Base-by-base conservation (phyloP, 2,113 vertebrate genomes). In the Leucopsar rothschildi region DNA sequence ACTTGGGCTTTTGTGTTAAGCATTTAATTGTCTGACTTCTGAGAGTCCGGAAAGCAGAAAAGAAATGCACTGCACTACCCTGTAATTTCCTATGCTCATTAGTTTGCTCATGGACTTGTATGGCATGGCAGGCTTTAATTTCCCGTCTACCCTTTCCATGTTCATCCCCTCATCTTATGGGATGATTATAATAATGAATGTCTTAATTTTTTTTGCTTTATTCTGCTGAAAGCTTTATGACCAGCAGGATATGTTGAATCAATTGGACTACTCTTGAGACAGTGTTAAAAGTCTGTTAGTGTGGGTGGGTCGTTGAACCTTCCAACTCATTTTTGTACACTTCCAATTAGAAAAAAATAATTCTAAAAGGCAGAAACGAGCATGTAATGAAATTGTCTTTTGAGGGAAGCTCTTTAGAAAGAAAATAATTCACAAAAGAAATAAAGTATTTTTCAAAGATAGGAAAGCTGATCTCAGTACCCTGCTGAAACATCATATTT, bases 91-190 rank as follows among this genome's bases (percentile, higher is more conserved):
- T 83, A 16, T 31, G 53, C 53, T 66, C 78, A 59, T 88, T 92
- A 75, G 31, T 40, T 95, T 71, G 37, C 82, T 96, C 39, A 5
- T 83, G 86, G 75, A 94, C 28, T 91, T 86, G 53, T 70, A 9
- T 2, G 25, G 77, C 35, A 64, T 96, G 95, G 72, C 94, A 97
- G 95, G 83, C 95, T 97, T 96, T 97, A 96, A 97, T 97, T 94
- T 86, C 56, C 61, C 16, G 0, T 91, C 70, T 92, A 83, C 53
- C 68, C 57, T 94, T 92, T 93, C 93, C 37, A 57, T 45, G 4
- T 91, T 88, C 94, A 69, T 90, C 17, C 73, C 52, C 73, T 31
- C 35, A 60, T 80, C 14, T 89, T 90, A 93, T 25, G 47, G 70
- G 45, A 66, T 95, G 63, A 89, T 96, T 95, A 78, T 88, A 91